Evolutionary conservation across 2,797 vertebrate species (phyloP).

Genomic region (Xiphophorus birchmanni): DNA sequence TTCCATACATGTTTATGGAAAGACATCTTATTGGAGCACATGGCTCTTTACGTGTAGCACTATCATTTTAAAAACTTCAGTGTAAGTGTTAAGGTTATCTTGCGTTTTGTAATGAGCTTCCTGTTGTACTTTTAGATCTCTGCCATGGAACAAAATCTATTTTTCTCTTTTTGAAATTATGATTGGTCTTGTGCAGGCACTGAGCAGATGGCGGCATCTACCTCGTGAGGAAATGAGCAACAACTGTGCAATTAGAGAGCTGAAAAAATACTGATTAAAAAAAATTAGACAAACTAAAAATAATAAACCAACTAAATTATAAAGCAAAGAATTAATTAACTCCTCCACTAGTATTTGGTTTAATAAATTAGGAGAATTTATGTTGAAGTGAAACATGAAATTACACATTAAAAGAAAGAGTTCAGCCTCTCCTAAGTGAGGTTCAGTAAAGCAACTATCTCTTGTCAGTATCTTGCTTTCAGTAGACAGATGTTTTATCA

Average conservation of each 20-base stretch:
- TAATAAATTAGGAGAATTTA: slow-evolving; percentile 9
- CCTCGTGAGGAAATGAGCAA: slow-evolving; percentile 59
- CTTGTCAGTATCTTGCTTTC: neutral
- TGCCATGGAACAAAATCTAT: slow-evolving; percentile 64
- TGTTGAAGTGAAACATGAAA: slow-evolving; percentile 17
- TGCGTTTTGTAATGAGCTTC: slow-evolving; percentile 38
- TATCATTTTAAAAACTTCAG: slow-evolving; percentile 13
- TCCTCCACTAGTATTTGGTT: slow-evolving; percentile 17
- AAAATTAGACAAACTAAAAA: slow-evolving; percentile 36
- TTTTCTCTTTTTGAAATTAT: slow-evolving; percentile 70
- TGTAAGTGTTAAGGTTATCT: slow-evolving; percentile 8
- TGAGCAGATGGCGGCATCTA: slow-evolving; percentile 78
- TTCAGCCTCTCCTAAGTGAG: neutral
- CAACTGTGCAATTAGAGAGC: slow-evolving; percentile 79
- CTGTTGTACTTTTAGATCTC: slow-evolving; percentile 60
- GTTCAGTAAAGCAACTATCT: neutral
- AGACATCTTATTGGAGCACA: neutral
- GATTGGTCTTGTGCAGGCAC: slow-evolving; percentile 60
- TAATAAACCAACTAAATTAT: slow-evolving; percentile 40
- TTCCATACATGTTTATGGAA: slow-evolving; percentile 8
- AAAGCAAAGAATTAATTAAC: slow-evolving; percentile 24
- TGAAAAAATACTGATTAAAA: slow-evolving; percentile 41
- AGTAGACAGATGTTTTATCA: neutral
- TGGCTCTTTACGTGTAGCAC: neutral
- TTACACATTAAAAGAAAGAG: neutral